Conservation (phyloP, 2,113 vertebrate species). For the Prochilodus magdalenae region DNA sequence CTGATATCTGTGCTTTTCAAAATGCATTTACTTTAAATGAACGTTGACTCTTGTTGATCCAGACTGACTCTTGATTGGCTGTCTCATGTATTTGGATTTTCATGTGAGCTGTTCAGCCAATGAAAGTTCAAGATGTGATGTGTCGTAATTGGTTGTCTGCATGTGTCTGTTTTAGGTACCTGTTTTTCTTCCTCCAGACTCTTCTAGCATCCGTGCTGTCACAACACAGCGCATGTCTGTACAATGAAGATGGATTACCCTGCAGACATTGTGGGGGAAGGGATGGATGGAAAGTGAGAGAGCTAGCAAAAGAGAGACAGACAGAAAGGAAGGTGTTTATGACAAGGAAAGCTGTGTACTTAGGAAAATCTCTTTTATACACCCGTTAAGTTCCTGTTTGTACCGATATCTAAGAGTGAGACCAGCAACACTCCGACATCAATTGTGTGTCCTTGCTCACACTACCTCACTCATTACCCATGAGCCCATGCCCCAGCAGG, state of each 20-base stretch:
- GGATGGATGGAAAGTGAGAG: constrained; percentile 38
- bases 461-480: constrained; percentile 68
- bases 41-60: background rate
- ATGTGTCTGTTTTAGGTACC: constrained; percentile 63
- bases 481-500: constrained; percentile 70
- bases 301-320: constrained; percentile 43
- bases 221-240: constrained; percentile 76
- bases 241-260: constrained; percentile 79
- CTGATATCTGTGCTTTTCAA: constrained; percentile 27
- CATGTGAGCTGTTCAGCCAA: constrained; percentile 25
- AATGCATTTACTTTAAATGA: background rate
- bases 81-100: constrained; percentile 13
- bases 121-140: constrained; percentile 66
- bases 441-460: constrained; percentile 43
- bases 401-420: background rate
- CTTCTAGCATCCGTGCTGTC: constrained; percentile 74
- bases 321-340: constrained; percentile 12
- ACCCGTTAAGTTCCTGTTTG: background rate
- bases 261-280: constrained; percentile 59
- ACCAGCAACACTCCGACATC: background rate
- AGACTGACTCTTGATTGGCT: constrained; percentile 9
- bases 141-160: constrained; percentile 73
- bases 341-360: background rate
- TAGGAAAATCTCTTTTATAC: constrained; percentile 2
- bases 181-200: constrained; percentile 73